A percentile compares a stretch with the other conserved stretches of the same genome.
Evolutionary conservation across 1,140 invertebrate genomes (phyloP).

Genomic region (Cepaea nemoralis): DNA sequence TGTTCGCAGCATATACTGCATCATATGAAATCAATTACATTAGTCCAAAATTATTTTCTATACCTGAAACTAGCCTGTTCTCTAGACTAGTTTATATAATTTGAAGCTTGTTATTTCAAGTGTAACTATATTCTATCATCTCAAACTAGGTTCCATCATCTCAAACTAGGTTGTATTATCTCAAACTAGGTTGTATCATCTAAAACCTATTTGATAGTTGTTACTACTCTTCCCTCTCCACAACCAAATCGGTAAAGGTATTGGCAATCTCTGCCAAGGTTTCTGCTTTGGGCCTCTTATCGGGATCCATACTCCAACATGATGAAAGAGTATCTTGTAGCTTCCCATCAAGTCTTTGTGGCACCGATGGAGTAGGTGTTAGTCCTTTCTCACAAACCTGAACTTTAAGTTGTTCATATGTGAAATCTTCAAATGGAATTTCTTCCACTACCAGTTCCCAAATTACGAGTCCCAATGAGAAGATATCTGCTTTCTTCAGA

Average conservation of each 20-base stretch:
- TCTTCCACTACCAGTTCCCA: conserved; percentile 20
- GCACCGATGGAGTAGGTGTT: background rate
- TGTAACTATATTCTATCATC: too few relatives aligned
- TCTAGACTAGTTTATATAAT: too few relatives aligned
- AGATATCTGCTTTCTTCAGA: conserved; percentile 25
- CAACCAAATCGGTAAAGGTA: background rate
- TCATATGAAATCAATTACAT: too few relatives aligned
- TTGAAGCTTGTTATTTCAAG: too few relatives aligned
- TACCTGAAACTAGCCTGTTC: too few relatives aligned
- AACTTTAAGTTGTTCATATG: background rate
- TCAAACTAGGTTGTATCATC: too few relatives aligned
- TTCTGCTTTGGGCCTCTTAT: background rate
- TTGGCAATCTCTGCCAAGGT: background rate
- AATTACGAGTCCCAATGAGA: background rate
- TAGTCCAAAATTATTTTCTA: too few relatives aligned
- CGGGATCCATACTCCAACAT: conserved; percentile 12
- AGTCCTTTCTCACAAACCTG: conserved; percentile 10
- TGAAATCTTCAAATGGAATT: conserved; percentile 2
- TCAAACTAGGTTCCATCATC: too few relatives aligned
- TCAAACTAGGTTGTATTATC: too few relatives aligned
- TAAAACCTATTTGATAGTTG: too few relatives aligned
- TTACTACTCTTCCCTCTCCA: background rate
- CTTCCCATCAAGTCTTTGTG: background rate
- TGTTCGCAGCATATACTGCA: too few relatives aligned
- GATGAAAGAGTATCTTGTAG: background rate